Evolutionary conservation across 2,888 invertebrate species (phyloP).

Genomic region (Aspidiotus rigidus): DNA sequence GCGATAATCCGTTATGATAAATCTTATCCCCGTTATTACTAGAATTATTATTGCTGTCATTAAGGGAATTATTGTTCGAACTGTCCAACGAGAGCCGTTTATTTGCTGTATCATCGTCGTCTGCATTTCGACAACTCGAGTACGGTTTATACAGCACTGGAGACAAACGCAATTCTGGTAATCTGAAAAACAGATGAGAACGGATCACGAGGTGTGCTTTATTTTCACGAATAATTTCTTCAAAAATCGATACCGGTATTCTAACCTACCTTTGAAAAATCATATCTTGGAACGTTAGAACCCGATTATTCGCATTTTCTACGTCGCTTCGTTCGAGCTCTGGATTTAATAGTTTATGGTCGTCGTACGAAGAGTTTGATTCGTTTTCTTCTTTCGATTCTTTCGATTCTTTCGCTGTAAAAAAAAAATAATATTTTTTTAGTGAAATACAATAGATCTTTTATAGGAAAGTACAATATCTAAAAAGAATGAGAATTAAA

Average conservation of each 20-base stretch:
- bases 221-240: background rate
- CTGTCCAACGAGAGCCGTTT: constrained; percentile 8
- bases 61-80: background rate
- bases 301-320: constrained; percentile 8
- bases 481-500: too few species aligned
- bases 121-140: background rate
- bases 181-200: constrained; percentile 43
- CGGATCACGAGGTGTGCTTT: too few species aligned
- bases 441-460: too few species aligned
- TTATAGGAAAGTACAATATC: too few species aligned
- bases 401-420: constrained; percentile 16
- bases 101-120: constrained; percentile 9
- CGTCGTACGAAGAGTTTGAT: constrained; percentile 15
- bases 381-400: constrained; percentile 18
- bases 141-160: constrained; percentile 42
- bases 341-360: background rate
- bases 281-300: constrained; percentile 35
- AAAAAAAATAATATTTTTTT: background rate
- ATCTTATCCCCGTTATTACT: constrained; percentile 15
- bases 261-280: constrained; percentile 34
- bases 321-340: constrained; percentile 13
- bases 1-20: constrained; percentile 31
- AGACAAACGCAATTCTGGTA: constrained; percentile 63
- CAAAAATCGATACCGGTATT: background rate
- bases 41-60: constrained; percentile 19